These are phyloP conservation scores for Acholoe squamosa DNA, from an alignment of 2,888 invertebrate genomes.

Conservation along the genomic window DNA sequence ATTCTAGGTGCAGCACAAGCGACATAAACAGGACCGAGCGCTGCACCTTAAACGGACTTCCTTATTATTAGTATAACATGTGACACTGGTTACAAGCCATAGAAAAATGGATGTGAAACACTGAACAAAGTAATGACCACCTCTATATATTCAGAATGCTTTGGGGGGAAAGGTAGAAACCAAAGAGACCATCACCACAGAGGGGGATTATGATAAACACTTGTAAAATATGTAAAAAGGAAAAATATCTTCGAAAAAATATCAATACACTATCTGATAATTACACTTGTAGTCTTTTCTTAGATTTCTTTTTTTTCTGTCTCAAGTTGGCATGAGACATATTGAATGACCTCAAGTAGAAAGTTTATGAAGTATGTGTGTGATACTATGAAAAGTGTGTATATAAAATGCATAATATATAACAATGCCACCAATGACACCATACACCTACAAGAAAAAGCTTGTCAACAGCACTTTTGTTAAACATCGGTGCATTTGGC, in stretches of 20 bases:
- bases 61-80: neutral
- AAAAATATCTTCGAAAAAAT: conserved; percentile 41
- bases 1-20: neutral
- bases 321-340: neutral
- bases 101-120: conserved; percentile 11
- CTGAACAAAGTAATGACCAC: neutral
- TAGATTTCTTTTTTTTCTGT: neutral
- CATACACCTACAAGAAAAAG: neutral
- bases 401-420: conserved; percentile 47
- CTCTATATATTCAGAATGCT: neutral
- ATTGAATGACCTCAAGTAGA: neutral
- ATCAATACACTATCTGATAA: conserved; percentile 22
- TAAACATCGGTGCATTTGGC: no score
- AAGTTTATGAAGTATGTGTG: conserved; percentile 29
- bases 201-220: conserved; percentile 20
- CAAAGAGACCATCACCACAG: neutral
- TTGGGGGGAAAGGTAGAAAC: neutral
- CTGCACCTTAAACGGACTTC: neutral
- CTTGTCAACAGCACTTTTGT: conserved; percentile 49
- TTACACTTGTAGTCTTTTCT: neutral
- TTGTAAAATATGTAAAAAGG: conserved; percentile 42
- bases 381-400: conserved; percentile 34
- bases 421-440: conserved; percentile 21
- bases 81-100: conserved; percentile 13
- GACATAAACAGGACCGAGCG: neutral